These are phyloP conservation scores for Lasaia peninsularis DNA, from an alignment of 1,140 invertebrate species.

Conservation along the genomic window DNA sequence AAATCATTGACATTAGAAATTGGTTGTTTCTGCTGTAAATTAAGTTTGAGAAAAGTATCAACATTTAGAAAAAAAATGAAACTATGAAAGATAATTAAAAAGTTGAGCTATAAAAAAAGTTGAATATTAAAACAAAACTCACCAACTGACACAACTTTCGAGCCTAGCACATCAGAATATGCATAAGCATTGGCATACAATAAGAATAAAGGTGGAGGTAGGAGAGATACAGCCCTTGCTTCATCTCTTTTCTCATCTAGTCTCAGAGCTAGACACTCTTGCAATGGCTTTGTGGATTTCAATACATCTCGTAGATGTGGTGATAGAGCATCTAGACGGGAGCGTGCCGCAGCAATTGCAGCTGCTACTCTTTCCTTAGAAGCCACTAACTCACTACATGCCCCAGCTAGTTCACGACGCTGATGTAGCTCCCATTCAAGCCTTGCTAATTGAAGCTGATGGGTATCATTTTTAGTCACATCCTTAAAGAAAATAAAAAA, in stretches of 20 bases:
- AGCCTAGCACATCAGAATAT: conserved; percentile 88
- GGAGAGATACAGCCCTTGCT: conserved; percentile 82
- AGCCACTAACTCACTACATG: conserved; percentile 86
- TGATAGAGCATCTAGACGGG: conserved; percentile 87
- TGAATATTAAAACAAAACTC: conserved; percentile 25
- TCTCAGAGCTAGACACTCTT: conserved; percentile 91
- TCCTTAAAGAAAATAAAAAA: conserved; percentile 69
- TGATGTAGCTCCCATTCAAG: conserved; percentile 96
- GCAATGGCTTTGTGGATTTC: conserved; percentile 91
- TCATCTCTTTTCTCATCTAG: conserved; percentile 87
- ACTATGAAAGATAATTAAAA: too few relatives aligned
- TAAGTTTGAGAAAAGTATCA: too few relatives aligned
- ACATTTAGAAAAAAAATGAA: too few relatives aligned
- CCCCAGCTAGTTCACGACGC: conserved; percentile 87
- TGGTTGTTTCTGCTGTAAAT: too few relatives aligned
- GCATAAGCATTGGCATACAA: conserved; percentile 91
- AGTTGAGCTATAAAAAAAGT: too few relatives aligned
- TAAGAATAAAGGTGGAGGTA: conserved; percentile 91
- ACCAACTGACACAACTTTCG: conserved; percentile 63
- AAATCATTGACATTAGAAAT: too few relatives aligned
- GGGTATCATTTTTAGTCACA: conserved; percentile 82
- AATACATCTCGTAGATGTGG: conserved; percentile 84
- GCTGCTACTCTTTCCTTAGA: conserved; percentile 86
- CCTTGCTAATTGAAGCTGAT: conserved; percentile 90
- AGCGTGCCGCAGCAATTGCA: conserved; percentile 88